Evolutionary conservation across 2,113 vertebrate genomes (phyloP), one percentile per base, ranked within the genome.

Genomic region (Orientallactaga bullata): DNA sequence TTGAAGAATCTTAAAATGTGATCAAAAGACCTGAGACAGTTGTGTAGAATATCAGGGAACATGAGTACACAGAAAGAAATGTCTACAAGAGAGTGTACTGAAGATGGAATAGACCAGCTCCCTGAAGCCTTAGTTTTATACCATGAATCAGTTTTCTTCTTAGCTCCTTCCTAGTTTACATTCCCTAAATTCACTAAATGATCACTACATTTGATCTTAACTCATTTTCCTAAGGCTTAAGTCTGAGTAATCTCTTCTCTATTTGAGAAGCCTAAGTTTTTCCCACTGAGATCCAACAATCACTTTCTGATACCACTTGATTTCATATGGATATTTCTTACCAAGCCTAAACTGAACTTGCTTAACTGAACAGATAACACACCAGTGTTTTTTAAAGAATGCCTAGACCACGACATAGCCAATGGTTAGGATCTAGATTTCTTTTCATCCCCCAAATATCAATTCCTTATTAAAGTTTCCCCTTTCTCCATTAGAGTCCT

Each of bases 61-160:
- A 28, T 85, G 72, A 60, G 18, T 66, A 60, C 58, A 12, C 55
- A 55, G 55, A 55, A 12, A 51, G 55, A 55, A 55, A 13, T 12
- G 15, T 55, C 55, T 55, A 55, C 55, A 55, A 55, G 55, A 55
- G 15, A 55, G 55, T 11, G 2, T 55, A 55, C 10, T 12, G 55
- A 8, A 6, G 42, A 8, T 47, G 42, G 42, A 47, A 47, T 47
- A 47, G 42, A 47, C 42, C 42, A 47, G 42, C 8, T 8, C 42
- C 42, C 42, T 47, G 42, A 47, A 47, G 42, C 42, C 42, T 47
- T 47, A 47, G 42, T 47, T 47, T 47, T 47, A 47, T 47, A 76
- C 16, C 7, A 95, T n/a, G 17, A 78, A 73, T 17, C 47, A 92
- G 21, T 10, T 90, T 88, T 90, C 47, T 10, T 77, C 69, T 91